A percentile compares a stretch with the other conserved stretches of the same genome.
Evolutionary conservation across 2,888 invertebrate species (phyloP).

Genomic region (Epinotia demarniana): DNA sequence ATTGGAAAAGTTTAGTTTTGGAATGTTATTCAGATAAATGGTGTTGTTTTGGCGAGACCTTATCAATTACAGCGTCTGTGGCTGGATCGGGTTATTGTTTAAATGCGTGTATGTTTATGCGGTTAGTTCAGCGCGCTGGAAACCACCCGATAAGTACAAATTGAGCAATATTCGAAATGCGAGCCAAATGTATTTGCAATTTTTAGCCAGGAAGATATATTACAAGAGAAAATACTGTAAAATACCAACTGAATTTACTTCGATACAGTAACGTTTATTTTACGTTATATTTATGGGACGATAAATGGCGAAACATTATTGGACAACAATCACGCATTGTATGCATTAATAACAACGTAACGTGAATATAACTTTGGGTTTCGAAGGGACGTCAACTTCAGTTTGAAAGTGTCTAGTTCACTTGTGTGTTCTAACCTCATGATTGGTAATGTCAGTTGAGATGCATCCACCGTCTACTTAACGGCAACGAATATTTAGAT

Average conservation of each 20-base stretch:
- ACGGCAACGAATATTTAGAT: too few relatives aligned
- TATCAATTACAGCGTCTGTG: constrained; percentile 27
- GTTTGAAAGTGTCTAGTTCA: too few relatives aligned
- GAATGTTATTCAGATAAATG: constrained; percentile 41
- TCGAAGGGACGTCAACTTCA: too few relatives aligned
- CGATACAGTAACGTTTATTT: neutral
- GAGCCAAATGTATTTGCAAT: neutral
- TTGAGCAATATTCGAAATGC: neutral
- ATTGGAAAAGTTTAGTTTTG: constrained; percentile 42
- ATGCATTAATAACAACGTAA: too few relatives aligned
- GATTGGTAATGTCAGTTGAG: too few relatives aligned
- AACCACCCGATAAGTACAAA: constrained; percentile 16
- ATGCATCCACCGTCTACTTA: too few relatives aligned
- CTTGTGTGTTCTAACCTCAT: too few relatives aligned
- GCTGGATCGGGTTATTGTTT: constrained; percentile 22
- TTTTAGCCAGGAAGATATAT: neutral
- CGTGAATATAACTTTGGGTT: too few relatives aligned
- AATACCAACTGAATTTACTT: neutral
- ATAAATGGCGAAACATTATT: too few relatives aligned
- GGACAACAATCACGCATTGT: too few relatives aligned
- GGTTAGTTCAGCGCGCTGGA: constrained; percentile 26
- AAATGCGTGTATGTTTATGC: constrained; percentile 15
- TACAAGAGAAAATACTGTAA: neutral
- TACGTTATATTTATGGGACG: neutral
- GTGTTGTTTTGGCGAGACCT: constrained; percentile 40